Evolutionary conservation across 2,113 vertebrate species (phyloP), one percentile per base, ranked within the genome.

Genomic region (Hippocampus comes): DNA sequence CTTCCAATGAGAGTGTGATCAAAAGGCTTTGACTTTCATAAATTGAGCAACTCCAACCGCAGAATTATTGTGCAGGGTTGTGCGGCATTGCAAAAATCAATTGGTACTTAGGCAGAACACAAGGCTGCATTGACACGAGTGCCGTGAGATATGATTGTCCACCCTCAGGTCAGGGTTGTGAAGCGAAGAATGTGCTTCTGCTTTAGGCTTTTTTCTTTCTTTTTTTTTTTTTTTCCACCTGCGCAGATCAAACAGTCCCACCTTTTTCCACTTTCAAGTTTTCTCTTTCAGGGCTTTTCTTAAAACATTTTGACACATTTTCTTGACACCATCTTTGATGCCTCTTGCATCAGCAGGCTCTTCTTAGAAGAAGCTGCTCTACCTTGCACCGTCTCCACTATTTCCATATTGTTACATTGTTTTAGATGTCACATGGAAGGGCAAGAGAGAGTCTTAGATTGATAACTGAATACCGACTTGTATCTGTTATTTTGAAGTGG

Each of bases 81-180:
- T 84, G 78, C 87, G 81, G 83, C 83, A 76, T 75, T 80, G 76
- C 21, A 68, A 48, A 79, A 88, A 91, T 89, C 87, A 84, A 91
- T 89, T 74, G 80, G 73, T 74, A 72, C 82, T 89, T 83, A 79
- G 83, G 71, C 71, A 42, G 68, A 84, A 88, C 80, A 83, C 81
- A 83, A 78, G 80, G 72, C 77, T 73, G 80, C 81, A 82, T 78
- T 82, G 88, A 84, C 74, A 76, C 61, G 6, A 23, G 71, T 57
- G 83, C 75, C 79, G 5, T 86, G 85, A 83, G 80, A 81, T 83
- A 84, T 73, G 80, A 78, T 71, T 49, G 78, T 74, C 68, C 70
- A 48, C 63, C 67, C 49, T 77, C 49, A 64, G 86, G 70, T 82
- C 79, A 81, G 82, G 70, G 73, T 72, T 68, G 41, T 46, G 38